Base-by-base conservation (phyloP, 2,113 vertebrate species). In the Marcusenius ussheri region DNA sequence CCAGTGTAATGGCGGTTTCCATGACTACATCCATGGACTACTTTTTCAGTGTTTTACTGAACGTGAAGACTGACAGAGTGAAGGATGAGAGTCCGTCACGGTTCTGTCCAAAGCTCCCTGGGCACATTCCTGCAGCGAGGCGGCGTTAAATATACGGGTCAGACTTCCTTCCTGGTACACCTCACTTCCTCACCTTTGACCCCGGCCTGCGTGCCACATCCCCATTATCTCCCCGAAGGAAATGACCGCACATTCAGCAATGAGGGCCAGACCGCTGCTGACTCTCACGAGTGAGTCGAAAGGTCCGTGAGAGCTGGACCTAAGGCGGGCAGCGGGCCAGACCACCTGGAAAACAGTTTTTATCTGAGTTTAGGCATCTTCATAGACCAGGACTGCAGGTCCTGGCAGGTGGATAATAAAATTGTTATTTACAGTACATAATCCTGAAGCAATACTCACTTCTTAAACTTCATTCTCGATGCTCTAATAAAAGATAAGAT, bases 101-200 rank as follows among this genome's bases (percentile, higher is more conserved):
- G 51, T 88, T 39, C 87, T 10, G 27, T 45, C 50, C 13, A 0
- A 47, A 21, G 19, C 51, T 27, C 42, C 17, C 31, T 13, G 87
- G 87, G 17, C 86, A 17, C 87, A 58, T 88, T 88, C 87, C 87
- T 62, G 53, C 53, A 42, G 53, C 2, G 0, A 58, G 35, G 24
- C 27, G 39, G 85, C 15, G 7, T 87, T 2, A 31, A 35, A 24
- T 19, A 66, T 24, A 45, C 2, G 21, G 19, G 53, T 45, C 77
- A 19, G 35, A 47, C 51, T 45, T 89, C 35, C 77, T 83, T n/a
- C 35, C 21, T 19, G 2, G n/a, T 49, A 27, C 24, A 88, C 62
- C 88, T 74, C 70, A 51, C 74, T 49, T 83, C 49, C 88, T 56
- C 49, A 83, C 88, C 50, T 50, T 53, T 42, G 49, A 53, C 66